Evolutionary conservation across 53 echinoderm and acorn worm species (phyloP), one percentile per base, ranked within the genome.

Genomic region (Henricia sp.): DNA sequence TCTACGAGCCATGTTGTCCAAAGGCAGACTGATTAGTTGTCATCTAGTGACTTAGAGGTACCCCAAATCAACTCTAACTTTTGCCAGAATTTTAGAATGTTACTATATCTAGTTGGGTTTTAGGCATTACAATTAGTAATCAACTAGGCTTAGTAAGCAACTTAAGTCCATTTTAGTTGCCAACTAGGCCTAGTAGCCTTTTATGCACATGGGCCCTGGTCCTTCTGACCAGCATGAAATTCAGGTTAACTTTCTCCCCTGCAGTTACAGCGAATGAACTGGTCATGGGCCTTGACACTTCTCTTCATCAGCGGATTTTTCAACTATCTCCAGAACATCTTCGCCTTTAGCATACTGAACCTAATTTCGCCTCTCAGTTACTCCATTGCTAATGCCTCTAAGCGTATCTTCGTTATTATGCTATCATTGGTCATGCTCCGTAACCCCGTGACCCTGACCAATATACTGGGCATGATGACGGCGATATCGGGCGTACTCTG

Each of bases 381-480:
- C 87, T 99, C 99, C 68, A 94, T 99, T 24, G 94, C 99, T 20
- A 99, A 99, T 37, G 99, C 99, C 25, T 84, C 94, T 72, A 99
- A 99, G 82, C 80, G 99, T 37, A 99, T 95, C 50, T 82, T 95
- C 44, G 91, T 95, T 29, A 92, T 95, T 17, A 72, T 92, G 36
- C 68, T 92, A 37, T 99, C 99, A 8, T 82, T 99, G 80, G 44
- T 92, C 29, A 92, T 99, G 92, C 91, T 99, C 21, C 60, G 82
- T 41, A 99, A 99, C 71, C 99, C 99, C 21, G 99, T 99, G 67
- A 95, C 99, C 25, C 77, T 84, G 44, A 41, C 85, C 84, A 99
- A 99, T 43, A 86, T 99, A 26, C 50, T 89, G 19, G 99, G 99
- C 48, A 99, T 95, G 94, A 68, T 84, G 70, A 88, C 92, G 13